phyloP scores from a whole-genome alignment of 92 coral and sea anemone genomes.

The Phymanthus crucifer region DNA sequence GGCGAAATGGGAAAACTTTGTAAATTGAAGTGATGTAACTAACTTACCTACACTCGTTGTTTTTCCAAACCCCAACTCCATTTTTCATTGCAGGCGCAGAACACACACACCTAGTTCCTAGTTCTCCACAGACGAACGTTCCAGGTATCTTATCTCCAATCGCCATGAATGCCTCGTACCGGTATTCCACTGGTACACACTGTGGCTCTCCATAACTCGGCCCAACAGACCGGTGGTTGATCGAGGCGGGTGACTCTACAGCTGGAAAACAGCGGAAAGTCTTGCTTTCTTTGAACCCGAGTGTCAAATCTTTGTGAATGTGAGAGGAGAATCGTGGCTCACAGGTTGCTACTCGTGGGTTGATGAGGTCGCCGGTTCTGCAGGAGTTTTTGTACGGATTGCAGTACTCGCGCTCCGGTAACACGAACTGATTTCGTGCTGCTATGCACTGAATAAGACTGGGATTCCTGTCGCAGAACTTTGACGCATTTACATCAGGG shows the following conservation, averaged over 20 bases:
- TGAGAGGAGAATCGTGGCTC: constrained; percentile 59
- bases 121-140: constrained; percentile 79
- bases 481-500: constrained; percentile 31
- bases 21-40: neutral
- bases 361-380: constrained; percentile 84
- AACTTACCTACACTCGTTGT: constrained; percentile 73
- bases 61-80: constrained; percentile 61
- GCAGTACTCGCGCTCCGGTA: constrained; percentile 76
- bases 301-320: constrained; percentile 50
- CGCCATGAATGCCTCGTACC: constrained; percentile 4
- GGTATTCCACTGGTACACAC: constrained; percentile 56
- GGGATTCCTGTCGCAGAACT: constrained; percentile 72
- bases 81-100: constrained; percentile 65
- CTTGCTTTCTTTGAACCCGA: constrained; percentile 38
- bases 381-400: constrained; percentile 73
- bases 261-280: constrained; percentile 75
- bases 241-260: constrained; percentile 50
- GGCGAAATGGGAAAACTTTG: no score
- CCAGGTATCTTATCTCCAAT: constrained; percentile 15
- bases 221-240: constrained; percentile 68
- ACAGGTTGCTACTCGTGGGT: constrained; percentile 78
- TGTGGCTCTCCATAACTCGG: constrained; percentile 79
- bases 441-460: constrained; percentile 85
- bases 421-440: constrained; percentile 65
- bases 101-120: constrained; percentile 94